Percentiles rank a stretch among this genome's conserved stretches.
These are phyloP conservation scores for Plemyria rubiginata DNA, from an alignment of 2,888 invertebrate species.

Conservation along the genomic window DNA sequence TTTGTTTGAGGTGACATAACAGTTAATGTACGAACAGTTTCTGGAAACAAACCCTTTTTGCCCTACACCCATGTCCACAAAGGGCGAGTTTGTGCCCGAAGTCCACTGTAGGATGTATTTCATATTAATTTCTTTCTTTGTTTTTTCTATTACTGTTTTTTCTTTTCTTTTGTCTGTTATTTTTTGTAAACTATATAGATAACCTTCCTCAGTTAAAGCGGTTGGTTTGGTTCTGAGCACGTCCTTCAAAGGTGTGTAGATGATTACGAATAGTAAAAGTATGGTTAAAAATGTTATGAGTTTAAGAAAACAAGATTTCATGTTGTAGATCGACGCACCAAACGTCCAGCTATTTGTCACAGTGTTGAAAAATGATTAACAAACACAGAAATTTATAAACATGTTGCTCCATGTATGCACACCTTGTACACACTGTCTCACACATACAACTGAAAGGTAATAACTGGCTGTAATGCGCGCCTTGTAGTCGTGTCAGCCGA, in stretches of 20 bases:
- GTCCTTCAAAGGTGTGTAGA: conserved; percentile 20
- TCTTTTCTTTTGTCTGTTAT: no score
- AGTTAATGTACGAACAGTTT: conserved; percentile 59
- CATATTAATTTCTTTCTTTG: conserved; percentile 27
- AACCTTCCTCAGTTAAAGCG: not conserved
- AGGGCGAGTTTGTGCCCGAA: conserved; percentile 52
- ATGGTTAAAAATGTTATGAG: conserved; percentile 4
- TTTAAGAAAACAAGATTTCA: conserved; percentile 28
- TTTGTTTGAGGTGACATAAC: conserved; percentile 54
- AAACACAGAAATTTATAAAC: conserved; percentile 16
- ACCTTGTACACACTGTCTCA: not conserved
- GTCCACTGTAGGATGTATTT: conserved; percentile 70
- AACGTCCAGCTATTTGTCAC: conserved; percentile 15
- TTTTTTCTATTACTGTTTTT: not conserved
- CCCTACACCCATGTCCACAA: conserved; percentile 60
- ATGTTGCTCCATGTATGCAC: not conserved
- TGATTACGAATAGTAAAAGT: conserved; percentile 10
- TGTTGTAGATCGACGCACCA: conserved; percentile 12
- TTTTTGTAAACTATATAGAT: not conserved
- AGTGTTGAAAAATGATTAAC: conserved; percentile 17
- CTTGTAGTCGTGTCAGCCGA: not conserved
- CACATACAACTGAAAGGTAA: not conserved
- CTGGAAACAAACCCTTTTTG: conserved; percentile 54
- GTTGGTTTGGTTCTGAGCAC: conserved; percentile 16
- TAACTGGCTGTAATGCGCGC: not conserved